These are phyloP conservation scores for Lepetodrilus schrolli DNA, from an alignment of 2,888 invertebrate species.

Conservation along the genomic window DNA sequence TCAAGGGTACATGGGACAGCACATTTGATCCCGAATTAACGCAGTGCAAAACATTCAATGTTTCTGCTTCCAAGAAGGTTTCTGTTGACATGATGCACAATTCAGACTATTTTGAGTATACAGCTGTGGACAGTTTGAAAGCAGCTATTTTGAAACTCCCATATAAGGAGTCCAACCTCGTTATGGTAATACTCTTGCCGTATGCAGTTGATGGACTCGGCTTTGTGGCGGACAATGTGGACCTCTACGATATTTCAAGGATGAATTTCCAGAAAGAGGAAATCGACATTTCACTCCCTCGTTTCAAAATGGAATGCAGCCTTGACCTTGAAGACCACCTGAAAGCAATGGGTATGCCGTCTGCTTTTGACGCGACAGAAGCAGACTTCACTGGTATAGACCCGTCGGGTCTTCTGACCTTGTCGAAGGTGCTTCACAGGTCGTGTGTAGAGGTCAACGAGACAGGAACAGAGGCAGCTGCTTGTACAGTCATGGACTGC, in stretches of 20 bases:
- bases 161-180: constrained; percentile 77
- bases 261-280: too few relatives aligned
- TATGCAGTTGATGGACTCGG: constrained; percentile 55
- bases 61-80: constrained; percentile 31
- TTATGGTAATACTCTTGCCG: constrained; percentile 68
- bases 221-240: constrained; percentile 47
- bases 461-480: constrained; percentile 72
- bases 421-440: constrained; percentile 69
- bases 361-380: constrained; percentile 54
- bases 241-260: too few relatives aligned
- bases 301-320: constrained; percentile 59
- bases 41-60: constrained; percentile 78
- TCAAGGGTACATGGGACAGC: constrained; percentile 76
- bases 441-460: constrained; percentile 73
- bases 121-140: constrained; percentile 79
- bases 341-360: constrained; percentile 57
- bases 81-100: constrained; percentile 83
- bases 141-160: constrained; percentile 85
- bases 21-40: constrained; percentile 79
- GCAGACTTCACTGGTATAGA: constrained; percentile 70
- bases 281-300: constrained; percentile 50
- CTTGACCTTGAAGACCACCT: constrained; percentile 52
- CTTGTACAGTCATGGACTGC: constrained; percentile 53
- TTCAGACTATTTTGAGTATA: constrained; percentile 80
- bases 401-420: constrained; percentile 48